A percentile compares a stretch with the other conserved stretches of the same genome.
Conservation (phyloP, 2,113 vertebrate genomes). For the Halcyon malimbica region DNA sequence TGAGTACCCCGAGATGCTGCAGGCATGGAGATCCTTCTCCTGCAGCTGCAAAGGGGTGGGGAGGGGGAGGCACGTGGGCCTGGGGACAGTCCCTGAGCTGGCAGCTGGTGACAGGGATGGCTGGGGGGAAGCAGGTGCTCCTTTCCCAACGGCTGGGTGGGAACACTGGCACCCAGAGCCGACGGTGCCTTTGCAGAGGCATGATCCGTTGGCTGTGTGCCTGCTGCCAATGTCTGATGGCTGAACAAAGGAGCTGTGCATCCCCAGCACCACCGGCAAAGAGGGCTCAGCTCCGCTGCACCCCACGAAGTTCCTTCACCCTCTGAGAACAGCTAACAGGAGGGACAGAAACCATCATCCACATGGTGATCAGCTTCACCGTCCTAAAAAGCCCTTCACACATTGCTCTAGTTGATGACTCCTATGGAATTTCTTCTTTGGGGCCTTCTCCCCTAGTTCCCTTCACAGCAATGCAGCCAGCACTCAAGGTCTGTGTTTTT, state of each 20-base stretch:
- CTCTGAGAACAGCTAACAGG: background rate
- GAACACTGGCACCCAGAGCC: background rate
- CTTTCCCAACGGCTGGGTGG: background rate
- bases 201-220: background rate
- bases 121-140: background rate
- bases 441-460: background rate
- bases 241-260: background rate
- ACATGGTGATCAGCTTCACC: background rate
- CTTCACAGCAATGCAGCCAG: background rate
- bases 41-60: background rate
- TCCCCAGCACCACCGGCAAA: background rate
- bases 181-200: background rate
- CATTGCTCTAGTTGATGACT: background rate
- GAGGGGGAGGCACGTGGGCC: background rate
- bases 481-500: background rate
- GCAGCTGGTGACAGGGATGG: background rate
- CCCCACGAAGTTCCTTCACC: accelerated
- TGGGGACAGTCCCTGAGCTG: background rate
- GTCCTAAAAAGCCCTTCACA: background rate
- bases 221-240: background rate
- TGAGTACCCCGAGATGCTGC: accelerated
- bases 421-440: background rate
- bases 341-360: background rate
- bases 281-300: background rate
- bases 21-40: background rate